Conservation (phyloP, 2,113 vertebrate genomes). For the Marmota flaviventris region DNA sequence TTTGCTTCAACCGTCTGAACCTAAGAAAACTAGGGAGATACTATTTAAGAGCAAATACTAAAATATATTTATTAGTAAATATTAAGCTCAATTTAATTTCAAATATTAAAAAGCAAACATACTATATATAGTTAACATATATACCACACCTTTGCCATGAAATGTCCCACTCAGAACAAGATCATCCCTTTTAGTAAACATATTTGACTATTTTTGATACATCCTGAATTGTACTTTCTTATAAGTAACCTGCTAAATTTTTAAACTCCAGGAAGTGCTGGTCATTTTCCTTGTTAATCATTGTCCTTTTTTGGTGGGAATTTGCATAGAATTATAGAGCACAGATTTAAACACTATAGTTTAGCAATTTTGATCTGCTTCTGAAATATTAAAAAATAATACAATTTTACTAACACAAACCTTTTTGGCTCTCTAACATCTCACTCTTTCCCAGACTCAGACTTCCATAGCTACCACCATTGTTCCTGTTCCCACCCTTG, state of each 20-base stretch:
- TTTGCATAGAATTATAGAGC: background rate
- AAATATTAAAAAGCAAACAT: background rate
- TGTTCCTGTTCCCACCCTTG: background rate
- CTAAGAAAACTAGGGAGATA: background rate
- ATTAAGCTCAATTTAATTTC: too few relatives aligned
- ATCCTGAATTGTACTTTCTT: background rate
- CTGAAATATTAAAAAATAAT: conserved; percentile 10
- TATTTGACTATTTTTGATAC: background rate
- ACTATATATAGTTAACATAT: background rate
- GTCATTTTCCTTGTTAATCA: background rate
- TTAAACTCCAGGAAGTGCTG: background rate
- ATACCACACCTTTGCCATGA: background rate
- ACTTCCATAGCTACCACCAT: background rate
- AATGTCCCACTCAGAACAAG: background rate
- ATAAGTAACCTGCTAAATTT: background rate
- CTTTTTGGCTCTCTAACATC: background rate
- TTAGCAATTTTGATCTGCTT: background rate
- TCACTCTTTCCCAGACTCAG: background rate
- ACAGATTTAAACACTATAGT: background rate
- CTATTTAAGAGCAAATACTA: background rate
- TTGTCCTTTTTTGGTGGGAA: background rate
- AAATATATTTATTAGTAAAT: too few relatives aligned
- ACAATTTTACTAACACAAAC: background rate
- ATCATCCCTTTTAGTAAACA: background rate
- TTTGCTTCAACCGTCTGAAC: background rate